phyloP scores from a whole-genome alignment of 53 echinoderm and acorn worm genomes.

The Zoroaster sp. region DNA sequence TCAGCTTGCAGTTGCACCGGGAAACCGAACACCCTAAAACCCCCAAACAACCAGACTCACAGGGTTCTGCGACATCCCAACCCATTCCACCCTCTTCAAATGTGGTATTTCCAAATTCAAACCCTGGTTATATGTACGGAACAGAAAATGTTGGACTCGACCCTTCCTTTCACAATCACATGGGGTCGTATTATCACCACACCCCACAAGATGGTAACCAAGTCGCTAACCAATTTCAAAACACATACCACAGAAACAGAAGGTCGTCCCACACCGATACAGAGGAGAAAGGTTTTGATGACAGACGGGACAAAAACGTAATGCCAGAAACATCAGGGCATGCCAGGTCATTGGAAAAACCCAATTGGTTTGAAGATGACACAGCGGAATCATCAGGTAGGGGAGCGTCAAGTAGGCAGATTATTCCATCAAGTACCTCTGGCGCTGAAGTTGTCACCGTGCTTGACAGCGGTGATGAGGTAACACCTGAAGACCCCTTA shows the following conservation, averaged over 20 bases:
- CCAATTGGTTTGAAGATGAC: conserved; percentile 22
- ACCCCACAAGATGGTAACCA: background rate
- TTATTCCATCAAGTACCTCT: background rate
- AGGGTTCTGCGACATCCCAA: background rate
- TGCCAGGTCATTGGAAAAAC: background rate
- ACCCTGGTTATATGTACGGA: conserved; percentile 10
- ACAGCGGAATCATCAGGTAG: background rate
- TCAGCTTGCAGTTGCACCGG: conserved; percentile 44
- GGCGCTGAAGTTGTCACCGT: conserved; percentile 17
- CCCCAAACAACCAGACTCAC: background rate
- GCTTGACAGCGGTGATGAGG: conserved; percentile 38
- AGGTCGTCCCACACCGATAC: background rate
- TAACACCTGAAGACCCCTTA: background rate
- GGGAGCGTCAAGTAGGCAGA: background rate
- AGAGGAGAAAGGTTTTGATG: conserved; percentile 3
- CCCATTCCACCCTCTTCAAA: background rate
- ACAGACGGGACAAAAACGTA: background rate
- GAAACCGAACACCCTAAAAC: conserved; percentile 22
- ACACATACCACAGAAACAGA: background rate
- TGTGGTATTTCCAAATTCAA: conserved; percentile 30
- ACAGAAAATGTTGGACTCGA: conserved; percentile 16
- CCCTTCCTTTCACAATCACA: background rate
- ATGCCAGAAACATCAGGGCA: background rate
- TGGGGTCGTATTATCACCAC: conserved; percentile 10
- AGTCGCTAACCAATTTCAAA: conserved; percentile 10